Evolutionary conservation across 2,113 vertebrate species (phyloP).

Genomic region (Rhinopomastus cyanomelas): DNA sequence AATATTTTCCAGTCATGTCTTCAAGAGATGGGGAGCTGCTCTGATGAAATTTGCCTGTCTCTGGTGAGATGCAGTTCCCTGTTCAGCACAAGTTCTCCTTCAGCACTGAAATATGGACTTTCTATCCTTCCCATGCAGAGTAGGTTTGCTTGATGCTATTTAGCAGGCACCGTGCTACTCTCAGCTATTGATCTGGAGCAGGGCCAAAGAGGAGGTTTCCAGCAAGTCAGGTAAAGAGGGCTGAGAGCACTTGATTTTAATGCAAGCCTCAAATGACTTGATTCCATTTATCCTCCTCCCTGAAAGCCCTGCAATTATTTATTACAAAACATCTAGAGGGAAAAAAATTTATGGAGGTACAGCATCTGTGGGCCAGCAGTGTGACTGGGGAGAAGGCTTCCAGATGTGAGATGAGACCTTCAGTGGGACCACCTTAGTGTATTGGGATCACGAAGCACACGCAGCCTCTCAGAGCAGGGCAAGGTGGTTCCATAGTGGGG

Average conservation of each 20-base stretch:
- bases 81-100: background rate
- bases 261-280: background rate
- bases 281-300: slow-evolving; percentile 12
- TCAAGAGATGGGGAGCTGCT: background rate
- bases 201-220: background rate
- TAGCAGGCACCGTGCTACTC: background rate
- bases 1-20: background rate
- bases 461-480: background rate
- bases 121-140: background rate
- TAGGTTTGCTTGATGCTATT: background rate
- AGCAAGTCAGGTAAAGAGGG: slow-evolving; percentile 21
- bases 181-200: background rate
- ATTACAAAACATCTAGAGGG: background rate
- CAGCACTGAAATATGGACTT: background rate
- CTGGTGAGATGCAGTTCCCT: background rate
- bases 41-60: background rate
- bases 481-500: background rate
- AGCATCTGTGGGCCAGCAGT: background rate
- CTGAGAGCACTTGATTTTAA: slow-evolving; percentile 1
- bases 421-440: background rate
- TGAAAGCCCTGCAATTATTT: slow-evolving; percentile 20
- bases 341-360: background rate
- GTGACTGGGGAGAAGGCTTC: slow-evolving; percentile 18
- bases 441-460: background rate
- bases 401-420: background rate